Base-by-base conservation (phyloP, 2,797 vertebrate species). In the Chloroceryle amazona region DNA sequence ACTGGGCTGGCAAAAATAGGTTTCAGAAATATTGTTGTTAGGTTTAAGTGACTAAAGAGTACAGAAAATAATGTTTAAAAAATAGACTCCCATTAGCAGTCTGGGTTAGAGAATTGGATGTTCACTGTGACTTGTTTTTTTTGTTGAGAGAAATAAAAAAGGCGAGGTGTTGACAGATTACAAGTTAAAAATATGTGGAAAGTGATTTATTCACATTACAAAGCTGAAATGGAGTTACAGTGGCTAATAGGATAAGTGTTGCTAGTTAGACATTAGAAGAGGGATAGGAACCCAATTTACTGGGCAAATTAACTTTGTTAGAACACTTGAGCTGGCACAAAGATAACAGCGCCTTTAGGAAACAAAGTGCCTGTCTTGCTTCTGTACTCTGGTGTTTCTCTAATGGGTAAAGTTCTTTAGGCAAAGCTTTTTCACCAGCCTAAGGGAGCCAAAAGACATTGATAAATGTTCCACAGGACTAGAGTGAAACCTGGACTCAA, bases 61-160 rank as follows among this genome's bases (percentile, higher is more conserved):
- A 63, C 9, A 58, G 41, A 71, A 86, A 75, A 83, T 61, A 46
- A 7, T 68, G 78, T 91, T 90, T 84, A 5, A 68, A 88, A 92
- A 81, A 84, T 62, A 95, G 21, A 25, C 47, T 49, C 90, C 94
- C 92, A 92, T 88, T 96, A 80, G 25, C 63, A 89, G 25, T 52
- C 35, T 80, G 42, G 9, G 26, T 72, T 57, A 42, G 46, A 82
- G 35, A 86, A 66, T 11, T 47, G 46, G 9, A 13, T 86, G 26
- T 60, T 90, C 51, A n/a, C 52, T 62, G 44, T 86, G 75, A 81
- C 66, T 86, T 1, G 0, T 5, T 5, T 67, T 82, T 94, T 87
- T 57, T 3, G 1, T 11, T 65, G 49, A 88, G 29, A 74, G 35
- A 37, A 81, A 58, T 58, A 65, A 92, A 89, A 90, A 72, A 57